Base-by-base conservation (phyloP, 2,113 vertebrate genomes). In the Notarius quadriscutis region DNA sequence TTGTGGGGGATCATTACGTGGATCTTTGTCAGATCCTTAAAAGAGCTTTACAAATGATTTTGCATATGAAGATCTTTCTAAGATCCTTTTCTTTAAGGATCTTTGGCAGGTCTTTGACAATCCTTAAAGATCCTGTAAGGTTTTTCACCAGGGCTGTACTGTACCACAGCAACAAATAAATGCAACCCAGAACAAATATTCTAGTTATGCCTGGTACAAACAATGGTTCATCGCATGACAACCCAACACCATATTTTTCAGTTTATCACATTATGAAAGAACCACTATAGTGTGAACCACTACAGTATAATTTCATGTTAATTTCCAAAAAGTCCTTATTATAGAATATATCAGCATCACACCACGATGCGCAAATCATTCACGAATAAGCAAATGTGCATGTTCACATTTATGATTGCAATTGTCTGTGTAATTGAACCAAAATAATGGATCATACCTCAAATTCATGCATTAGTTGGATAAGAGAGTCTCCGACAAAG, bases 381-480 rank as follows among this genome's bases (percentile, higher is more conserved):
- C 2, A 65, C 10, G 18, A 25, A 83, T 65, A 50, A 63, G 17
- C 22, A 48, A 15, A 84, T 57, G 20, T 41, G 27, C 80, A 65
- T 0, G 34, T 63, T 83, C 25, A 48, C 41, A 41, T 50, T 34
- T 11, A 14, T 20, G 5, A 48, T 15, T 84, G 57, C 18, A 84
- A 34, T 8, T 20, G 27, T 53, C 6, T 92, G 41, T 87, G 27
- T 34, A 79, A 34, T 2, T 55, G 50, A 67, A 48, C 7, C 84
- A n/a, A 86, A 34, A 55, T 3, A 25, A 62, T 74, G 8, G 58
- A 41, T 14, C 79, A 62, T 93, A 97, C 97, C 95, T 96, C 96
- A 90, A 96, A 97, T 91, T 98, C 96, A 88, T 97, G 96, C 91
- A 98, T 93, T 50, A 97, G 93, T 90, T 97, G 97, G 83, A 98